Percentiles rank a stretch among this genome's conserved stretches.
Conservation (phyloP, 2,797 vertebrate species). For the Coendou prehensilis region DNA sequence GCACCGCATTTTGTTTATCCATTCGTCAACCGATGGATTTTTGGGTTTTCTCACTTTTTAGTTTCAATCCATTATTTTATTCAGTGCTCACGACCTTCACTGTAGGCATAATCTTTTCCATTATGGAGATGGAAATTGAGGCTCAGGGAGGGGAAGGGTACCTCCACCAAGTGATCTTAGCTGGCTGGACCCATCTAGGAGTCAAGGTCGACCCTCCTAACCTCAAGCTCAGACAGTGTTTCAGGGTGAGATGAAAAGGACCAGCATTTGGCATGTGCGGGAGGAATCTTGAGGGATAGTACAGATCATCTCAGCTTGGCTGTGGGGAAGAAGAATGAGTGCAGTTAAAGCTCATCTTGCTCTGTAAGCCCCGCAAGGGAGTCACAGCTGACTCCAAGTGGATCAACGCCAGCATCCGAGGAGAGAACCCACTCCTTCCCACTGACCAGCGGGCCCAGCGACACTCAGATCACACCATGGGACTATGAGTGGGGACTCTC, state of each 20-base stretch:
- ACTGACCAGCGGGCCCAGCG: neutral
- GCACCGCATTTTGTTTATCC: neutral
- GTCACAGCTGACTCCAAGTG: neutral
- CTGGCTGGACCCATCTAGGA: neutral
- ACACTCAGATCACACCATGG: neutral
- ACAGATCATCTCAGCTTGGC: neutral
- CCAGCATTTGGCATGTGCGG: neutral
- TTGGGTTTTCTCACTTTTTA: no score
- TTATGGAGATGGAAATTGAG: neutral
- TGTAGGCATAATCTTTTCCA: neutral
- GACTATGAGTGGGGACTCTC: neutral
- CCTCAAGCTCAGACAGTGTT: neutral
- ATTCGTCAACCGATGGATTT: fast-evolving
- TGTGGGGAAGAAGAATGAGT: neutral
- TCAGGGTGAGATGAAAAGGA: neutral
- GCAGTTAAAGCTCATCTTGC: neutral
- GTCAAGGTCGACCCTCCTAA: neutral
- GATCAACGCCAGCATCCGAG: neutral
- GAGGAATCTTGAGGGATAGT: neutral
- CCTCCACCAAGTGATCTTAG: neutral
- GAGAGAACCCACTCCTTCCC: neutral
- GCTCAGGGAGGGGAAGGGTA: neutral
- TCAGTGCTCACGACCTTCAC: neutral
- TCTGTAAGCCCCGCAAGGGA: neutral
- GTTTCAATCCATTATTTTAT: neutral